These are phyloP conservation scores for Stichopus horrens DNA, from an alignment of 53 echinoderm and acorn worm species.

Conservation along the genomic window DNA sequence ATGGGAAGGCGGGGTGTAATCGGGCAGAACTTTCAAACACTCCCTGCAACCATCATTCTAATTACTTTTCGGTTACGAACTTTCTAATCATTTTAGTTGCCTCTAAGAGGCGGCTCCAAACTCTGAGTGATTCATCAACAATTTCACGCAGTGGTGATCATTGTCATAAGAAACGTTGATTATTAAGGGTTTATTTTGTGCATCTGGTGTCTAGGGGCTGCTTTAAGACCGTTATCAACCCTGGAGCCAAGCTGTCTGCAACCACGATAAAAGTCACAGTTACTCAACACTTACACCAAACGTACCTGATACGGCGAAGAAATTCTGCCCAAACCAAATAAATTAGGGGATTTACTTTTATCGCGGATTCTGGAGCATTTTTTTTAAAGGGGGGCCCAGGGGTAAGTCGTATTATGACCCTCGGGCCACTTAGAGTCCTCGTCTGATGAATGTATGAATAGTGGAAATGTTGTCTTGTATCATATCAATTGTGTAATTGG, in stretches of 20 bases:
- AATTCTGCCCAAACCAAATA: not conserved
- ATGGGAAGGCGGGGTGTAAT: conserved; percentile 4
- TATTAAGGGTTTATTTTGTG: conserved; percentile 8
- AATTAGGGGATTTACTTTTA: conserved; percentile 14
- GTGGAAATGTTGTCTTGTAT: not conserved
- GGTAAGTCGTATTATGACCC: not conserved
- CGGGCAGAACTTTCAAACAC: conserved; percentile 37
- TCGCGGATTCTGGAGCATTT: conserved; percentile 12
- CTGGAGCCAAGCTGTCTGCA: conserved; percentile 33
- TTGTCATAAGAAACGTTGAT: not conserved
- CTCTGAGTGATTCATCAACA: conserved; percentile 36
- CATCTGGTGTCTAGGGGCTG: not conserved
- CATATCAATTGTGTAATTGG: conserved; percentile 18
- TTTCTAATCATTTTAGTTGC: conserved; percentile 1
- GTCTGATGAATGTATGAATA: not conserved
- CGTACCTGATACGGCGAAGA: no score
- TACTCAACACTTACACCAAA: conserved; percentile 2
- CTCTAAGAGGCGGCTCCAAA: not conserved
- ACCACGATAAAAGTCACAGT: conserved; percentile 29
- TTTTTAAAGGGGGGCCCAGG: not conserved
- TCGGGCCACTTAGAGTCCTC: not conserved
- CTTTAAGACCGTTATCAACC: not conserved
- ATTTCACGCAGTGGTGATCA: conserved; percentile 28
- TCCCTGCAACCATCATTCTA: not conserved
- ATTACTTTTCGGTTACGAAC: not conserved